Evolutionary conservation across 2,113 vertebrate species (phyloP), one percentile per base, ranked within the genome.

Genomic region (Sylvia atricapilla): DNA sequence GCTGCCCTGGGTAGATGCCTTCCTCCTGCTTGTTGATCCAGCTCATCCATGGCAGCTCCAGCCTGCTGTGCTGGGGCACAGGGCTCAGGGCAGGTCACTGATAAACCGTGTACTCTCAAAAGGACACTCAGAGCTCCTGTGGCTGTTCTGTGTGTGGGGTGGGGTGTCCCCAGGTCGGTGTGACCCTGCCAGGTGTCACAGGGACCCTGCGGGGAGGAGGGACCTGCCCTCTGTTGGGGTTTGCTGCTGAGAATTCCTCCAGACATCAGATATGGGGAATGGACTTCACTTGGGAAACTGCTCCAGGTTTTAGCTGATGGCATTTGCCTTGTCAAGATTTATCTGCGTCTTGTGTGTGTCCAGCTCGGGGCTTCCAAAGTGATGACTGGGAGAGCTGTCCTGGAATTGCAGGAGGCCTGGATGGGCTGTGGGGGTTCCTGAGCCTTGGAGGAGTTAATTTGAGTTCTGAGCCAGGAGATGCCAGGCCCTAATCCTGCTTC

Each of bases 41-140:
- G 47, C n/a, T 41, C 3, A 2, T 37, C 20, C 1, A 0, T 2
- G 13, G 30, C 46, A 62, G 4, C 43, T 2, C 33, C 0, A 0
- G 13, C 1, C 33, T n/a, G 28, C 74, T n/a, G 53, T 22, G 55
- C 64, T 1, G 2, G 41, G 52, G 25, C 63, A 27, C 50, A 10
- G 63, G 62, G 63, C 62, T 19, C 6, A 21, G 77, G 52, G 35
- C 31, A 24, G 56, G 1, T 15, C 56, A 4, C 0, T 20, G 46
- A 1, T 35, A 25, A 0, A 3, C 2, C 2, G 10, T 7, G 37
- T 2, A 3, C 58, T 63, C 49, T 22, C 39, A 53, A 14, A 15
- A n/a, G 19, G 6, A n/a, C n/a, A 1, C 15, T 12, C 0, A 21
- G 1, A 49, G 31, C 16, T 33, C 13, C 50, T n/a, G 58, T 0